Conservation (phyloP, 2,113 vertebrate species). For the Thinocorus orbignyianus region DNA sequence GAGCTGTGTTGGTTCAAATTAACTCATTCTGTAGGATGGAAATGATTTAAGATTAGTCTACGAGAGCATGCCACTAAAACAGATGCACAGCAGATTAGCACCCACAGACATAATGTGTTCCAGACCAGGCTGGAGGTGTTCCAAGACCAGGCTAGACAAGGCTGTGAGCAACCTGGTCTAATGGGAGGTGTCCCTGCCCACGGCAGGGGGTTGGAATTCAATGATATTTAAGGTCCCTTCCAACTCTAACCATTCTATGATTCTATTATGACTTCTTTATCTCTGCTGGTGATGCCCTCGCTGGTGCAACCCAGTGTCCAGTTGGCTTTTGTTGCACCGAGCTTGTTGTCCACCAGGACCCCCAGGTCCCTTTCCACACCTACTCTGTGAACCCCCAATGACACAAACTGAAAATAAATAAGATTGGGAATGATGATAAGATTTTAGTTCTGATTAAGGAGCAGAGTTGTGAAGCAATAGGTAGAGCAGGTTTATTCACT, state of each 20-base stretch:
- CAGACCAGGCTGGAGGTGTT: background rate
- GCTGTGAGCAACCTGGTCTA: background rate
- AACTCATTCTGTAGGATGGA: background rate
- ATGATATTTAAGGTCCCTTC: background rate
- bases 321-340: background rate
- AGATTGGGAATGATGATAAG: background rate
- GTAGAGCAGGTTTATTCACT: background rate
- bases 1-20: background rate
- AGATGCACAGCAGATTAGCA: background rate
- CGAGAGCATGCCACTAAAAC: background rate
- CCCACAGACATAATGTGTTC: background rate
- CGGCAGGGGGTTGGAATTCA: background rate
- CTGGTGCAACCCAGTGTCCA: no score
- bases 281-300: background rate
- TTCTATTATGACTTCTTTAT: no score
- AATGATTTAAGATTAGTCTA: background rate
- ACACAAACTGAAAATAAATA: background rate
- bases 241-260: background rate
- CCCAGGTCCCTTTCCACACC: background rate
- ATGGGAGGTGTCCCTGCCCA: background rate
- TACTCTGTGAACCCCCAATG: background rate
- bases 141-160: background rate
- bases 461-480: background rate
- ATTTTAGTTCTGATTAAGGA: background rate
- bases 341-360: background rate